These are phyloP conservation scores for Cossypha polioptera DNA, from an alignment of 2,797 vertebrate genomes.

Conservation along the genomic window DNA sequence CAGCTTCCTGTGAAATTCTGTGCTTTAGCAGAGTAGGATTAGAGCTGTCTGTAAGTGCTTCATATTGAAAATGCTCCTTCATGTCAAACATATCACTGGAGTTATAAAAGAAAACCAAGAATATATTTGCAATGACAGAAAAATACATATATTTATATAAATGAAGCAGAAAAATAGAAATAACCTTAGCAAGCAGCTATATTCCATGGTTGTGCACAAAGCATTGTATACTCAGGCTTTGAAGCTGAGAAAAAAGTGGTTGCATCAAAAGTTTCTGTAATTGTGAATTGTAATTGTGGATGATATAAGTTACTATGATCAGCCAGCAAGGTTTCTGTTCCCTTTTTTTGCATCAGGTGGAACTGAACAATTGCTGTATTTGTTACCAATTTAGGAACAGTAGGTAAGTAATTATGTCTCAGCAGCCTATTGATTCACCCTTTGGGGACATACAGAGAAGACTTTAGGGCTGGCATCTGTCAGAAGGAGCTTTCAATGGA, in stretches of 20 bases:
- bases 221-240: not conserved
- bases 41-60: not conserved
- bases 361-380: not conserved
- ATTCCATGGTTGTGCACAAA: not conserved
- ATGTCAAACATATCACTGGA: not conserved
- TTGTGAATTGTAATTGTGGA: not conserved
- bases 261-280: not conserved
- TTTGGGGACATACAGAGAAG: not conserved
- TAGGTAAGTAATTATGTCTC: not conserved
- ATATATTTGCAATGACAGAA: not conserved
- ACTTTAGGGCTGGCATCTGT: not conserved
- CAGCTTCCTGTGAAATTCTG: not conserved
- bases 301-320: not conserved
- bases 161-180: not conserved
- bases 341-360: not conserved
- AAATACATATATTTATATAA: not conserved
- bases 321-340: not conserved
- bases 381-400: not conserved
- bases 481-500: not conserved
- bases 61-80: not conserved
- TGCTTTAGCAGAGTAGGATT: not conserved
- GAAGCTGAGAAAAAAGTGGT: not conserved
- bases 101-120: not conserved
- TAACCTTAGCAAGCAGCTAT: not conserved
- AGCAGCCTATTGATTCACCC: slow-evolving; percentile 13